phyloP scores from a whole-genome alignment of 2,888 invertebrate genomes.

The Aphodius sticticus region DNA sequence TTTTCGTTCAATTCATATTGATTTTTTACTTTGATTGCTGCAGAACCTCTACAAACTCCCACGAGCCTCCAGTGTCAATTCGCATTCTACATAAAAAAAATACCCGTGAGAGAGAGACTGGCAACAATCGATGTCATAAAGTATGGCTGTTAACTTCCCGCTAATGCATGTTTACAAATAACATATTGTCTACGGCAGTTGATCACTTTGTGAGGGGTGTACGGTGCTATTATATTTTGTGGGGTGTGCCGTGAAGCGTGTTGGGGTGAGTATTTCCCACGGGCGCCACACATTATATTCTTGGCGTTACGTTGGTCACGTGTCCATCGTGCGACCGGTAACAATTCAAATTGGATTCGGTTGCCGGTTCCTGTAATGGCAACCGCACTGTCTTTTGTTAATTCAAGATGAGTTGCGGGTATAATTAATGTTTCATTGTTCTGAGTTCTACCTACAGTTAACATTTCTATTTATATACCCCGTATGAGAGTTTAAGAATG shows the following conservation, averaged over 20 bases:
- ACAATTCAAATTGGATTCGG: conserved; percentile 25
- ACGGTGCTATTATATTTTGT: conserved; percentile 15
- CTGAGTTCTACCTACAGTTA: neutral
- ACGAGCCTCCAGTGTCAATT: too few relatives aligned
- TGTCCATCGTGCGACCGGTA: conserved; percentile 40
- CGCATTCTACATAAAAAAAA: too few relatives aligned
- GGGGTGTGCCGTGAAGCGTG: conserved; percentile 23
- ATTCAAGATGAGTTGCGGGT: neutral
- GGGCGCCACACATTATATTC: conserved; percentile 31
- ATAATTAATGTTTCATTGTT: conserved; percentile 4
- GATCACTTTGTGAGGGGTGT: conserved; percentile 29
- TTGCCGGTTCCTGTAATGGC: conserved; percentile 12
- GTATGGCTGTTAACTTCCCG: conserved; percentile 10
- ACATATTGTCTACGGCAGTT: conserved; percentile 21
- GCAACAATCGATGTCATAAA: neutral
- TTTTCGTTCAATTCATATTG: too few relatives aligned
- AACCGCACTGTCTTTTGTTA: neutral
- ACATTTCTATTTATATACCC: neutral
- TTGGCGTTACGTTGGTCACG: conserved; percentile 38
- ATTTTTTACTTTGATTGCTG: too few relatives aligned
- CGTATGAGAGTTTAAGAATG: neutral
- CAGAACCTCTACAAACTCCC: too few relatives aligned
- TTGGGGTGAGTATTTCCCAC: conserved; percentile 43
- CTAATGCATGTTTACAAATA: neutral
- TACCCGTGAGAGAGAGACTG: neutral